phyloP scores from a whole-genome alignment of 2,113 vertebrate genomes.

The Apodemus speciosus region DNA sequence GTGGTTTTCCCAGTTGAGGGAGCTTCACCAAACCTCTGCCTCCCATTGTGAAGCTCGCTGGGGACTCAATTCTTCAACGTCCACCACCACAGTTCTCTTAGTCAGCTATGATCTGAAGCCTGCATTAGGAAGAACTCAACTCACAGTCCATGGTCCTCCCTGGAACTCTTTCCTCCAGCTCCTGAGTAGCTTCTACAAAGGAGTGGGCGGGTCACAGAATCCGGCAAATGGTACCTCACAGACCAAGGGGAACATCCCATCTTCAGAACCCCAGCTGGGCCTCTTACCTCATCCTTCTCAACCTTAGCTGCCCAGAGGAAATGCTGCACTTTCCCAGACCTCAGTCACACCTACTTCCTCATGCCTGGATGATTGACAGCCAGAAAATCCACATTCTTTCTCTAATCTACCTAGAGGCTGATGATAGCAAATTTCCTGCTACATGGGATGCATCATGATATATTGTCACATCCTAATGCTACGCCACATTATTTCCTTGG shows the following conservation, averaged over 20 bases:
- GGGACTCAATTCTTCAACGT: neutral
- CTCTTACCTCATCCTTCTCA: neutral
- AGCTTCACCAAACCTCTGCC: neutral
- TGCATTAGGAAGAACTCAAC: neutral
- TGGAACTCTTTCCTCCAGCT: neutral
- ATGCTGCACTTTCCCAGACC: too few species aligned
- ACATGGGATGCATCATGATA: neutral
- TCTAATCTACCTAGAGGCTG: neutral
- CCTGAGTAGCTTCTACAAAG: neutral
- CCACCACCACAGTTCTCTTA: neutral
- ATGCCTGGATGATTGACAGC: neutral
- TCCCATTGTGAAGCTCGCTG: neutral
- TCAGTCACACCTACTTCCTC: neutral
- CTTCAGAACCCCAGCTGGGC: neutral
- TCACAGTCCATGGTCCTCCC: neutral
- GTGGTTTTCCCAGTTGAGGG: too few species aligned
- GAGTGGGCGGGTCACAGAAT: neutral
- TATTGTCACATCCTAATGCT: neutral
- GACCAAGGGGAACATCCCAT: neutral
- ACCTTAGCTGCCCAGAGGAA: neutral
- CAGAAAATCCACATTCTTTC: neutral
- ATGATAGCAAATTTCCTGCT: neutral
- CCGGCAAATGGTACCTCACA: neutral
- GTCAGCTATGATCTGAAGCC: neutral
- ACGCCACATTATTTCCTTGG: neutral